Percentiles rank a stretch among this genome's conserved stretches.
Conservation (phyloP, 2,888 invertebrate species). For the Brenthis daphne region DNA sequence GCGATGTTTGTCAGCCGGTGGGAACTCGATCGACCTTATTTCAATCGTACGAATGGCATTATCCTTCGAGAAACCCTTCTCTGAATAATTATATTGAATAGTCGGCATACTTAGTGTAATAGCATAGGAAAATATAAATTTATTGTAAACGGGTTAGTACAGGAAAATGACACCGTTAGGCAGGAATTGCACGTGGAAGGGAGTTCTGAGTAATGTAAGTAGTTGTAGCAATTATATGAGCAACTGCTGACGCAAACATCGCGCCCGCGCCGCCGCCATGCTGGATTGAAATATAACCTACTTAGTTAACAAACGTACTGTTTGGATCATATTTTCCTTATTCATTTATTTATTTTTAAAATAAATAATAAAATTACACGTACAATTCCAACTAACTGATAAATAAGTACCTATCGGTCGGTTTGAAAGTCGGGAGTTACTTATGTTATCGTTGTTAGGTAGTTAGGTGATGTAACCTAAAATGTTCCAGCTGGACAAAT, state of each 20-base stretch:
- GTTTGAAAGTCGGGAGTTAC: constrained; percentile 15
- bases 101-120: constrained; percentile 38
- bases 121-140: constrained; percentile 51
- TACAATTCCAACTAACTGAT: constrained; percentile 17
- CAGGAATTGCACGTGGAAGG: constrained; percentile 61
- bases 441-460: constrained; percentile 13
- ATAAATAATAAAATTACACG: constrained; percentile 25
- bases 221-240: constrained; percentile 43
- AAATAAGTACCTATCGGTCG: constrained; percentile 5
- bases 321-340: constrained; percentile 57
- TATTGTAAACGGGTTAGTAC: constrained; percentile 55
- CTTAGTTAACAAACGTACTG: constrained; percentile 30
- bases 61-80: constrained; percentile 8
- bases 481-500: too few species aligned
- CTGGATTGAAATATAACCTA: constrained; percentile 49
- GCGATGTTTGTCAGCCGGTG: constrained; percentile 16
- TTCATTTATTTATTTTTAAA: constrained; percentile 42
- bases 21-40: constrained; percentile 15
- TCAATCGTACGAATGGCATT: constrained; percentile 14
- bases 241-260: constrained; percentile 46
- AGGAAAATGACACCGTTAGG: constrained; percentile 61
- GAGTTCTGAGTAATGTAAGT: constrained; percentile 58
- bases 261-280: constrained; percentile 35
- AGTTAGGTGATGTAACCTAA: not conserved
- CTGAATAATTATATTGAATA: constrained; percentile 24